phyloP scores from a whole-genome alignment of 1,140 invertebrate genomes.

The Cydia pomonella region DNA sequence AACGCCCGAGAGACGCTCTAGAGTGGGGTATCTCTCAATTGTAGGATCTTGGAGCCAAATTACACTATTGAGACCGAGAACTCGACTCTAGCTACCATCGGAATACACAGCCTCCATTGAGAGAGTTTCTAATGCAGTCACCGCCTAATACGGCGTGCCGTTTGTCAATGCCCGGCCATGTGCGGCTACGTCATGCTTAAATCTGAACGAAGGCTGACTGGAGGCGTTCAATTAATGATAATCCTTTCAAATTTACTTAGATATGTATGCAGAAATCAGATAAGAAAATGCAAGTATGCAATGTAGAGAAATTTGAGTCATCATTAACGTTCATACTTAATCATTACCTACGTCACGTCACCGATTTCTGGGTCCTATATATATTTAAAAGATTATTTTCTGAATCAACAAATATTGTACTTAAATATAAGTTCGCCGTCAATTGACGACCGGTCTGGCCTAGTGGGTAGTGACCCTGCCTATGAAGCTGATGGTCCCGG shows the following conservation, averaged over 20 bases:
- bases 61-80: neutral
- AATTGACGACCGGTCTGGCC: too few relatives aligned
- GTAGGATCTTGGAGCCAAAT: neutral
- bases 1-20: too few relatives aligned
- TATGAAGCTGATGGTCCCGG: too few relatives aligned
- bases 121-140: constrained; percentile 61
- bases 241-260: constrained; percentile 62
- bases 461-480: too few relatives aligned
- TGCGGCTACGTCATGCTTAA: constrained; percentile 68
- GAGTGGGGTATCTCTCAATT: too few relatives aligned
- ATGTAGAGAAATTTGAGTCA: constrained; percentile 33
- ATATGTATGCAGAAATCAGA: neutral
- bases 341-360: too few relatives aligned
- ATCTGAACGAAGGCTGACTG: constrained; percentile 72
- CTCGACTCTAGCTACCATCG: neutral
- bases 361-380: too few relatives aligned
- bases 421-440: too few relatives aligned
- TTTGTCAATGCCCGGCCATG: constrained; percentile 61
- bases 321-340: neutral
- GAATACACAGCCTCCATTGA: constrained; percentile 35
- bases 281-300: neutral
- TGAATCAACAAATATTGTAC: too few relatives aligned
- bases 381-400: too few relatives aligned
- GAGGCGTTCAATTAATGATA: constrained; percentile 75
- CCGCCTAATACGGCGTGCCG: constrained; percentile 58